Evolutionary conservation across 2,113 vertebrate genomes (phyloP).

Genomic region (Cygnus atratus): DNA sequence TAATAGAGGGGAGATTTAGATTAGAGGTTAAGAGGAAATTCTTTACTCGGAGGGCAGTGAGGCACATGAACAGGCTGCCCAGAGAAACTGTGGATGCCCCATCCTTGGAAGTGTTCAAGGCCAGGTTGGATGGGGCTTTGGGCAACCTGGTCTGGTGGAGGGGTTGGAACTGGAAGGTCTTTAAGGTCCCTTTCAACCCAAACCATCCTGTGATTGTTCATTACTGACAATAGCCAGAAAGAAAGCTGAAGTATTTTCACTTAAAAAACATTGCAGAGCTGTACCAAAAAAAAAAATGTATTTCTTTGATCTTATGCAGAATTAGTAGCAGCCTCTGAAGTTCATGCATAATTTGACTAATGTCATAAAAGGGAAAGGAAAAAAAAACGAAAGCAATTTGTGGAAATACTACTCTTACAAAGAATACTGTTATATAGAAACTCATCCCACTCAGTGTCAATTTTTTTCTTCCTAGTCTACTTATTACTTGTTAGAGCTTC

Average conservation of each 20-base stretch:
- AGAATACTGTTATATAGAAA: neutral
- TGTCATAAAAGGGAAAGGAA: neutral
- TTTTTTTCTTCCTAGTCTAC: neutral
- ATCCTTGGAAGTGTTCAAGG: too few species aligned
- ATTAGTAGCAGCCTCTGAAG: constrained; percentile 13
- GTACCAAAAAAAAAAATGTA: neutral
- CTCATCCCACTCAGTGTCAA: neutral
- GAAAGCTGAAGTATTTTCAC: neutral
- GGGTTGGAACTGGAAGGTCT: too few species aligned
- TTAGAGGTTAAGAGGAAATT: too few species aligned
- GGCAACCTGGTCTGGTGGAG: too few species aligned
- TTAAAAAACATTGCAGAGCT: neutral
- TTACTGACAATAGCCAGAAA: neutral
- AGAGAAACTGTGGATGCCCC: too few species aligned
- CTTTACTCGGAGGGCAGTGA: too few species aligned
- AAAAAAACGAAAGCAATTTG: constrained; percentile 6
- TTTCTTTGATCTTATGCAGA: neutral
- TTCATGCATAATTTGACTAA: constrained; percentile 3
- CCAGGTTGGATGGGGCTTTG: too few species aligned
- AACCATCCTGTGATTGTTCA: neutral
- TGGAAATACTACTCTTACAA: neutral
- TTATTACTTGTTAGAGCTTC: neutral
- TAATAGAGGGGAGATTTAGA: too few species aligned
- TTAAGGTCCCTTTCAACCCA: too few species aligned
- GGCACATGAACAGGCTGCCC: too few species aligned